Percentiles rank a stretch among this genome's conserved stretches.
Conservation (phyloP, 2,888 invertebrate genomes). For the Macrosiphum euphorbiae region DNA sequence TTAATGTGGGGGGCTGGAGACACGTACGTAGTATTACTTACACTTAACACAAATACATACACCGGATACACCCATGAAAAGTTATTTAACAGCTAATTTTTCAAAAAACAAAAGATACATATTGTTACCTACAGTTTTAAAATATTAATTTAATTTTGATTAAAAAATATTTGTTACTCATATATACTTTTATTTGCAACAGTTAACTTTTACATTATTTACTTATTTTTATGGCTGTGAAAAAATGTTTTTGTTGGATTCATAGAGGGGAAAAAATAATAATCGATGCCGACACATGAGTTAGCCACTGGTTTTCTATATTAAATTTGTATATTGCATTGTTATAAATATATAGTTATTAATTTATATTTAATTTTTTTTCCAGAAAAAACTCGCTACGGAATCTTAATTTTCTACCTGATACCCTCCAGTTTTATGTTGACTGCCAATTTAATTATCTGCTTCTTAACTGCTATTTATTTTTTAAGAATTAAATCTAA, state of each 20-base stretch:
- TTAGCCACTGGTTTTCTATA: background rate
- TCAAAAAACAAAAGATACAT: no score
- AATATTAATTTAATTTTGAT: background rate
- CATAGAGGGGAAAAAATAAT: background rate
- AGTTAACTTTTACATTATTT: background rate
- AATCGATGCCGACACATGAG: background rate
- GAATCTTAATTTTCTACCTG: constrained; percentile 75
- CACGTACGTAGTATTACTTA: no score
- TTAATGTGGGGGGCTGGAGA: no score
- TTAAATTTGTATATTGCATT: background rate
- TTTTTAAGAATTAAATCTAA: constrained; percentile 76
- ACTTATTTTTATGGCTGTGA: background rate
- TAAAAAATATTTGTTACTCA: background rate
- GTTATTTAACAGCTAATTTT: background rate
- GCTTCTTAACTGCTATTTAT: constrained; percentile 75
- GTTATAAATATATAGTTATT: background rate
- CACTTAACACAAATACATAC: background rate
- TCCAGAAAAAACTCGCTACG: constrained; percentile 64
- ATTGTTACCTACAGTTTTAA: no score
- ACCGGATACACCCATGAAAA: no score
- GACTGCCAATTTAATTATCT: constrained; percentile 74
- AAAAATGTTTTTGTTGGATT: background rate
- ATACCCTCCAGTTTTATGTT: constrained; percentile 75
- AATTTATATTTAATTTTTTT: background rate
- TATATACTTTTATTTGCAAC: background rate